Evolutionary conservation across 2,113 vertebrate species (phyloP).

Genomic region (Gadus macrocephalus): DNA sequence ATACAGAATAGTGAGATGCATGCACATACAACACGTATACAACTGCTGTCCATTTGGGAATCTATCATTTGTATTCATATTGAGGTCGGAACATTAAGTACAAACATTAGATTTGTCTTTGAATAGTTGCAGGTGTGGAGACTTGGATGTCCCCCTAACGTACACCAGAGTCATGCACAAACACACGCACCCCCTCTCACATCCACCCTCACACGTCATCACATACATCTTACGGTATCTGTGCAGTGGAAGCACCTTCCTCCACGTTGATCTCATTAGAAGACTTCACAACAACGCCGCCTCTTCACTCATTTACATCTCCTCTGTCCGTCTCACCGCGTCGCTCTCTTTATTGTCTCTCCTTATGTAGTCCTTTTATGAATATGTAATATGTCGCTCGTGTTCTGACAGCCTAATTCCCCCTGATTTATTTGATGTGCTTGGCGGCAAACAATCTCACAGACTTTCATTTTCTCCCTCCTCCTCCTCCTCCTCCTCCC

Average conservation of each 20-base stretch:
- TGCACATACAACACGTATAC: no score
- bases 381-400: constrained; percentile 25
- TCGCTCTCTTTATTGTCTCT: not conserved
- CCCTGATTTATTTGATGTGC: constrained; percentile 22
- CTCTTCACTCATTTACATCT: not conserved
- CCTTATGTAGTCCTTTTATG: not conserved
- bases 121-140: no score
- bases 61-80: no score
- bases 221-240: not conserved
- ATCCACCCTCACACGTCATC: not conserved
- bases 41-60: no score
- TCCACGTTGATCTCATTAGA: constrained; percentile 13
- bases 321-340: not conserved
- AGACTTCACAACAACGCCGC: not conserved
- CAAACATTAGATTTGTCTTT: no score
- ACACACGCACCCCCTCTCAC: not conserved
- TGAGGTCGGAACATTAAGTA: no score
- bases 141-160: not conserved
- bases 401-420: constrained; percentile 19
- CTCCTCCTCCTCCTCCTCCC: not conserved
- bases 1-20: no score
- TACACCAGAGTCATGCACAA: not conserved
- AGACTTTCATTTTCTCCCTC: not conserved
- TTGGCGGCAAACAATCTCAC: not conserved
- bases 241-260: not conserved